phyloP scores from a whole-genome alignment of 2,113 vertebrate genomes.

The Nanger granti region DNA sequence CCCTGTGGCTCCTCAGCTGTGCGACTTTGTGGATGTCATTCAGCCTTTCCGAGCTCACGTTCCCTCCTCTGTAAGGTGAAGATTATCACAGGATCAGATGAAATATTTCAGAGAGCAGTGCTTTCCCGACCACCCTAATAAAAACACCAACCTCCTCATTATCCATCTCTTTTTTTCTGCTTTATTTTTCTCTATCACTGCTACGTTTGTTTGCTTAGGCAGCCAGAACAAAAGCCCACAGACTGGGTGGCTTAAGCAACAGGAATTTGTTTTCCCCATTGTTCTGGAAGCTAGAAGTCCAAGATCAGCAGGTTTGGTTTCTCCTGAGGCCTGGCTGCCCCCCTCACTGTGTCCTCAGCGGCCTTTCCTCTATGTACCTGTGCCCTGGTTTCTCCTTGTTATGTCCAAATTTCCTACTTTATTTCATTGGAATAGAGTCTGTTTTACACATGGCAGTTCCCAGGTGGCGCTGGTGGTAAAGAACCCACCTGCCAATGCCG shows the following conservation, averaged over 20 bases:
- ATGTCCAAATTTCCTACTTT: neutral
- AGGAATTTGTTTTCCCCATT: neutral
- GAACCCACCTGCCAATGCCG: neutral
- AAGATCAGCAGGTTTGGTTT: neutral
- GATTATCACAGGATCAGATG: neutral
- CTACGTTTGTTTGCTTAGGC: neutral
- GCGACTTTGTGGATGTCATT: neutral
- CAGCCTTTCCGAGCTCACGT: neutral
- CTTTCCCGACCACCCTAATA: neutral
- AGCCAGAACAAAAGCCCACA: neutral
- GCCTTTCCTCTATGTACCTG: neutral
- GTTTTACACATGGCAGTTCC: neutral
- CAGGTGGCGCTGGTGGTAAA: neutral
- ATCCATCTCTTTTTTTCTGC: neutral
- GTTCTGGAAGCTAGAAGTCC: neutral
- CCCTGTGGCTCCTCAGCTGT: neutral
- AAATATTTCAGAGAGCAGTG: neutral
- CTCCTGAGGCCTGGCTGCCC: neutral
- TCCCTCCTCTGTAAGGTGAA: neutral
- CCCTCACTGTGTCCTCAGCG: accelerated
- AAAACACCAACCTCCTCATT: neutral
- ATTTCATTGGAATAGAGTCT: neutral
- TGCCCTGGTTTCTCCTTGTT: neutral
- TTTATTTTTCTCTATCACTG: neutral
- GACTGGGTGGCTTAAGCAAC: no score